Evolutionary conservation across 2,113 vertebrate species (phyloP), one percentile per base, ranked within the genome.

Genomic region (Anguilla rostrata): DNA sequence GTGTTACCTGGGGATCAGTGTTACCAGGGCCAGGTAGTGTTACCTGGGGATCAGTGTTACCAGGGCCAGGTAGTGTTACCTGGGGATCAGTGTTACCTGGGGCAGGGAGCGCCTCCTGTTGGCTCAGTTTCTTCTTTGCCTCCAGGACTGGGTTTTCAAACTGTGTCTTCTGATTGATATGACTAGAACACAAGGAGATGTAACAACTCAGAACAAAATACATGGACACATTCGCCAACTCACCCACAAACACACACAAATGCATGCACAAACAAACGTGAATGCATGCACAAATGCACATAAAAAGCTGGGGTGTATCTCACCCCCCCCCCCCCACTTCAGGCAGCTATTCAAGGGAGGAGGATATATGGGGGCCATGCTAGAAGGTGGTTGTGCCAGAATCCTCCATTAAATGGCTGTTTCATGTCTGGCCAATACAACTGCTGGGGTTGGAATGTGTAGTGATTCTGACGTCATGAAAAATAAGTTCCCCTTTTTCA

Each of bases 121-220:
- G 96, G 16, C 96, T 97, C 78, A 93, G 9, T 92, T 96, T 99
- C 20, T 96, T 96, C 94, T 98, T 99, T 81, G 98, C 98, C 94
- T 99, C 98, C 93, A 97, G 88, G 4, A 99, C 98, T 18, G 98
- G 98, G 90, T 99, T 99, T 95, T 99, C 98, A 96, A 99, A 99
- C 92, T 99, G 98, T 53, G 98, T 99, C 96, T 98, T 99, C 97
- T 99, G 98, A 94, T 99, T 99, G 90, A 99, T 98, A 83, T 99
- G 98, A 90, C 98, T 99, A 92, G 34, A 92, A 88, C 84, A 46
- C 20, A 82, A 75, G 83, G 78, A 0, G 34, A 6, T 40, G 53
- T 26, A 7, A 53, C 57, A 83, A 8, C 14, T 20, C 9, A 49
- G 7, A 46, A 3, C 14, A 40, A 71, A 20, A 66, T 22, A 39